Percentiles rank a stretch among this genome's conserved stretches.
Evolutionary conservation across 2,113 vertebrate species (phyloP).

Genomic region (Propithecus coquereli): DNA sequence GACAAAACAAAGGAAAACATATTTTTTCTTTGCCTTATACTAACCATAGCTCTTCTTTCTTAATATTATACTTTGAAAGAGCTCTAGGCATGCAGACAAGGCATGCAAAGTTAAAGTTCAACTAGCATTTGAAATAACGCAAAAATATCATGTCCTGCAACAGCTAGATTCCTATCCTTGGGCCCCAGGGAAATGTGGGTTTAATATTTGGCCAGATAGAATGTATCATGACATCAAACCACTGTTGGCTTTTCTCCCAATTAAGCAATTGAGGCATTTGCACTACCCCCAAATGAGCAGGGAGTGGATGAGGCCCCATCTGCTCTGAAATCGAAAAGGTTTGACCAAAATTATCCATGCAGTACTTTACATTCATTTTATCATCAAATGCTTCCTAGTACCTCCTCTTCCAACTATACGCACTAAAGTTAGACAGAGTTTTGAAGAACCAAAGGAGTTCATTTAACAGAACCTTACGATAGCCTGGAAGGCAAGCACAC

Average conservation of each 20-base stretch:
- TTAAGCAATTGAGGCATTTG: not conserved
- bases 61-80: not conserved
- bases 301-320: not conserved
- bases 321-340: not conserved
- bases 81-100: not conserved
- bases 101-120: not conserved
- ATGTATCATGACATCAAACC: not conserved
- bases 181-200: not conserved
- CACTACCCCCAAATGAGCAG: not conserved
- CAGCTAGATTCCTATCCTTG: not conserved
- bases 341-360: not conserved
- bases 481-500: not conserved
- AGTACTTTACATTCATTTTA: not conserved
- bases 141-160: not conserved
- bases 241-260: not conserved
- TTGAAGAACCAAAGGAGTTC: not conserved
- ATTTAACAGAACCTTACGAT: not conserved
- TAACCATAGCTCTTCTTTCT: not conserved
- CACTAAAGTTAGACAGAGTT: not conserved
- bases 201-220: not conserved
- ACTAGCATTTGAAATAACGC: not conserved
- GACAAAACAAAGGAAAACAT: slow-evolving; percentile 49
- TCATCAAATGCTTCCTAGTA: not conserved
- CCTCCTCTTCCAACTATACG: not conserved
- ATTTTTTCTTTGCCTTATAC: not conserved